phyloP scores from a whole-genome alignment of 2,888 invertebrate species.

The Trachelus stipa region DNA sequence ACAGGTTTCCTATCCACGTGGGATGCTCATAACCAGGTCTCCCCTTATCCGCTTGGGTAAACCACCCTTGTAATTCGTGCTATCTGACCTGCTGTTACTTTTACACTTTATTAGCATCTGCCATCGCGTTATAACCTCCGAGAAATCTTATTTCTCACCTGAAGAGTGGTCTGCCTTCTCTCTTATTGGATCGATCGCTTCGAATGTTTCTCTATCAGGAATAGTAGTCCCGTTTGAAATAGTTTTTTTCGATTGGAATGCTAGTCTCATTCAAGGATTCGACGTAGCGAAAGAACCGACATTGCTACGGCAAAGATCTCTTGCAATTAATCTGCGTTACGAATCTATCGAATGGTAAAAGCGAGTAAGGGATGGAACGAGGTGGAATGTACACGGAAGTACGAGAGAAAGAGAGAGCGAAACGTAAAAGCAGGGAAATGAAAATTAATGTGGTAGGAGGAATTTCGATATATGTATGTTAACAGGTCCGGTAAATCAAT shows the following conservation, averaged over 20 bases:
- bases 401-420: constrained; percentile 15
- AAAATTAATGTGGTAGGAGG: constrained; percentile 46
- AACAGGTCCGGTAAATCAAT: constrained; percentile 36
- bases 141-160: neutral
- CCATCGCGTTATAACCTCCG: neutral
- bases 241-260: neutral
- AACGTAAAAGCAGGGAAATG: constrained; percentile 45
- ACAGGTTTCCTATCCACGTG: neutral
- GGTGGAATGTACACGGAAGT: neutral
- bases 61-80: neutral
- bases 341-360: constrained; percentile 33
- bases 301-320: constrained; percentile 48
- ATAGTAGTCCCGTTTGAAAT: neutral
- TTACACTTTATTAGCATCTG: constrained; percentile 8
- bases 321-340: constrained; percentile 56
- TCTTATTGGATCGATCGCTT: neutral
- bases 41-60: neutral
- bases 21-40: neutral
- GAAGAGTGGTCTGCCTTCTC: neutral
- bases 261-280: neutral
- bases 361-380: neutral
- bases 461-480: constrained; percentile 20
- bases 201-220: neutral
- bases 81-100: neutral
- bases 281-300: neutral